A percentile compares a stretch with the other conserved stretches of the same genome.
Conservation (phyloP, 2,113 vertebrate species). For the Calidris pugnax region DNA sequence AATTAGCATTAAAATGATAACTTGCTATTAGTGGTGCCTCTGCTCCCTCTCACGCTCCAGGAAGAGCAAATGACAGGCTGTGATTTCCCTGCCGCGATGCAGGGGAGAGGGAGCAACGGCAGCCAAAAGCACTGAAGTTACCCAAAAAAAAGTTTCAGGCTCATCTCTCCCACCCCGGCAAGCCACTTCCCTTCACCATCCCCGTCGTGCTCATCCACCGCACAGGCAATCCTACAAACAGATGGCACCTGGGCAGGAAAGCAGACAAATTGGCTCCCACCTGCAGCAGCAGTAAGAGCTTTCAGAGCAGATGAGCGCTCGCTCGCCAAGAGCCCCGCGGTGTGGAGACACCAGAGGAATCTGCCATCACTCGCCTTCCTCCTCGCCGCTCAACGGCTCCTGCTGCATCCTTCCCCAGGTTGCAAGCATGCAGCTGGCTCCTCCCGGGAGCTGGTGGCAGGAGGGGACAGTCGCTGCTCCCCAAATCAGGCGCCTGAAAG, state of each 20-base stretch:
- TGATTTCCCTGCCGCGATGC: conserved; percentile 47
- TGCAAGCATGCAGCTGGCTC: not conserved
- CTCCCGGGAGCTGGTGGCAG: not conserved
- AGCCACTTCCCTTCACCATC: not conserved
- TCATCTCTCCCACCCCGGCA: not conserved
- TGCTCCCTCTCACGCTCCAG: conserved; percentile 54
- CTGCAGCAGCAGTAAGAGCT: conserved; percentile 15
- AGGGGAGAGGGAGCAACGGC: not conserved
- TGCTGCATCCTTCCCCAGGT: not conserved
- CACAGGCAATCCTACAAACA: not conserved
- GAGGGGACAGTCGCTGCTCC: rapidly evolving
- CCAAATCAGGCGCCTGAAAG: not conserved
- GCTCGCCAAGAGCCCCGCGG: not conserved
- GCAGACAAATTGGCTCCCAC: conserved; percentile 50
- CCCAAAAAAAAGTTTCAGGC: not conserved
- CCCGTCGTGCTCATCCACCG: not conserved
- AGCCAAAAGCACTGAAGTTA: not conserved
- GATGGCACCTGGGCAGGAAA: conserved; percentile 57
- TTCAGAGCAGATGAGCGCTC: not conserved
- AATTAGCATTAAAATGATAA: conserved; percentile 70
- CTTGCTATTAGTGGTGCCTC: conserved; percentile 58
- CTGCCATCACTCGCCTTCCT: not conserved
- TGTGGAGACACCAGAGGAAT: not conserved
- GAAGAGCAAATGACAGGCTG: conserved; percentile 65
- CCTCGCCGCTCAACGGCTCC: not conserved